Percentiles rank a stretch among this genome's conserved stretches.
These are phyloP conservation scores for Tholera decimalis DNA, from an alignment of 2,888 invertebrate genomes.

Conservation along the genomic window DNA sequence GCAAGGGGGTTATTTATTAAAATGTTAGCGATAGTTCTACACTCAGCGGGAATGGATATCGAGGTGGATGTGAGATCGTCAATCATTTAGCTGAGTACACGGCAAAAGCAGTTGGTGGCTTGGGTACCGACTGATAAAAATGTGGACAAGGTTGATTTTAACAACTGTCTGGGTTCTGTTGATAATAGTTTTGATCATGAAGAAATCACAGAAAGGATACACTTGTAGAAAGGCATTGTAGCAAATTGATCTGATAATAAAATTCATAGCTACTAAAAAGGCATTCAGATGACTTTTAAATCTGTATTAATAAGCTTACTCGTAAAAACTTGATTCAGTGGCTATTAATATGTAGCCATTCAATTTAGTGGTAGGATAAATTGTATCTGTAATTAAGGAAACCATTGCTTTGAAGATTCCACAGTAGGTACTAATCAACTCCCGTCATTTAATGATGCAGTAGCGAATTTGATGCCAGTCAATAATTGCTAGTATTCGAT, in stretches of 20 bases:
- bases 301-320: not conserved
- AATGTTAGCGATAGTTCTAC: constrained; percentile 70
- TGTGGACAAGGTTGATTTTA: constrained; percentile 11
- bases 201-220: not conserved
- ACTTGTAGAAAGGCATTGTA: not conserved
- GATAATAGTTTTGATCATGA: not conserved
- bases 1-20: constrained; percentile 78
- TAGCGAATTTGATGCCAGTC: constrained; percentile 13
- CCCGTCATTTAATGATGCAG: constrained; percentile 30
- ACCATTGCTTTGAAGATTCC: constrained; percentile 23
- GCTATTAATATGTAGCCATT: not conserved
- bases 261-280: not conserved
- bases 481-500: constrained; percentile 24
- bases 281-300: not conserved
- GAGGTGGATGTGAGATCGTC: constrained; percentile 71
- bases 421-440: constrained; percentile 35
- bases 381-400: constrained; percentile 26
- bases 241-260: not conserved
- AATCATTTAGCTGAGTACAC: constrained; percentile 72
- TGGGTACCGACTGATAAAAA: constrained; percentile 35
- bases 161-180: constrained; percentile 35
- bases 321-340: not conserved
- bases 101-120: constrained; percentile 58
- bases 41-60: constrained; percentile 78
- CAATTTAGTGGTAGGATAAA: constrained; percentile 1